Conservation (phyloP, 2,797 vertebrate genomes). For the Melanotaenia pygmaea region DNA sequence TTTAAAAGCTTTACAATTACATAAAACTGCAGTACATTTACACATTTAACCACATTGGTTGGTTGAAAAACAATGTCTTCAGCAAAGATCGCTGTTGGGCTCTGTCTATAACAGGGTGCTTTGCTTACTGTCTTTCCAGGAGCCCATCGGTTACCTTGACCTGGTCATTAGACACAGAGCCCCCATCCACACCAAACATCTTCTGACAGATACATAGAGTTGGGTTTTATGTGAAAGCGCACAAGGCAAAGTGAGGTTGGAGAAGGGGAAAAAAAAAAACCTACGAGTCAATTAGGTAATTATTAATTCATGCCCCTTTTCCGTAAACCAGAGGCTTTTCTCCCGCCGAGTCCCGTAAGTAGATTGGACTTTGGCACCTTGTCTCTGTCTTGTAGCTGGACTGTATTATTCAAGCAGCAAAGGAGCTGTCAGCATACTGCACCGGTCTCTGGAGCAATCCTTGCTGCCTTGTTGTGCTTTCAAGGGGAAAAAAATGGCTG, state of each 20-base stretch:
- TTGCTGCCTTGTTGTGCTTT: constrained; percentile 65
- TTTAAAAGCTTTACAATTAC: background rate
- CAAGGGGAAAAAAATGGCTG: constrained; percentile 54
- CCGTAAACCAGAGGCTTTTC: constrained; percentile 95
- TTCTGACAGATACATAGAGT: constrained; percentile 86
- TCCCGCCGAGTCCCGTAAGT: constrained; percentile 93
- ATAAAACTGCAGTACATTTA: constrained; percentile 5
- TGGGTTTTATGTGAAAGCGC: constrained; percentile 88
- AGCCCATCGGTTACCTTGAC: constrained; percentile 44
- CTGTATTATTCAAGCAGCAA: constrained; percentile 79
- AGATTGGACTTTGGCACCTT: constrained; percentile 90
- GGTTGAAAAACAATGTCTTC: constrained; percentile 19
- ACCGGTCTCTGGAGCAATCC: constrained; percentile 71
- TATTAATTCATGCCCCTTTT: constrained; percentile 99
- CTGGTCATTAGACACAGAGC: constrained; percentile 64
- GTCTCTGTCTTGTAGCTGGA: constrained; percentile 77
- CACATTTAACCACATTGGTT: constrained; percentile 6
- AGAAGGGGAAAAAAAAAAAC: constrained; percentile 42
- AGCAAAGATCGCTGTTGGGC: constrained; percentile 5
- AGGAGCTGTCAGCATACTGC: constrained; percentile 69
- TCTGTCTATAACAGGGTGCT: constrained; percentile 35
- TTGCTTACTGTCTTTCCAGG: constrained; percentile 42
- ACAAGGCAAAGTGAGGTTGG: constrained; percentile 66
- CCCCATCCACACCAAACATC: constrained; percentile 72
- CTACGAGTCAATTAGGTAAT: constrained; percentile 94